phyloP scores from a whole-genome alignment of 2,113 vertebrate genomes.

The Takifugu flavidus region DNA sequence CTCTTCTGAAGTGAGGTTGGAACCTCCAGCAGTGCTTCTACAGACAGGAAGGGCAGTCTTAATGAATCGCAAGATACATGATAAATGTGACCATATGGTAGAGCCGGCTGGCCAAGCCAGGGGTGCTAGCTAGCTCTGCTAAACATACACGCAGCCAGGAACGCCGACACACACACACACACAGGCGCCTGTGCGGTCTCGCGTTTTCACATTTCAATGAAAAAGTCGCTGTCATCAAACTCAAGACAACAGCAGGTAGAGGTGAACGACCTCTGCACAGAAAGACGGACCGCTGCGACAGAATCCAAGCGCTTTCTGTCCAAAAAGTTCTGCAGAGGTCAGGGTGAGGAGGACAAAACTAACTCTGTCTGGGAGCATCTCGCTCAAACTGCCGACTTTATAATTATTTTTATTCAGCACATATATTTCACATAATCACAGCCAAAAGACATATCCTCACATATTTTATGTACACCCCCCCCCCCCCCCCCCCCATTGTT shows the following conservation, averaged over 20 bases:
- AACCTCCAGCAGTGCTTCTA: conserved; percentile 61
- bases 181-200: conserved; percentile 7
- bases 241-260: conserved; percentile 64
- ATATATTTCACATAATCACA: conserved; percentile 28
- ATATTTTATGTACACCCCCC: conserved; percentile 14
- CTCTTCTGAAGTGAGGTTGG: conserved; percentile 57
- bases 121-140: conserved; percentile 60
- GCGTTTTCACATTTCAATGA: conserved; percentile 51
- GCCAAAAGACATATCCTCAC: conserved; percentile 13
- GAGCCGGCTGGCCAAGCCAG: conserved; percentile 74
- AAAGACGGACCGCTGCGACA: conserved; percentile 48
- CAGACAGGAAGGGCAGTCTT: conserved; percentile 72
- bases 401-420: conserved; percentile 59
- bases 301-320: conserved; percentile 45
- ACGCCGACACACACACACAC: conserved; percentile 8
- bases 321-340: conserved; percentile 55
- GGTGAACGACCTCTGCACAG: conserved; percentile 67
- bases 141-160: conserved; percentile 17
- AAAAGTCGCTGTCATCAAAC: conserved; percentile 62
- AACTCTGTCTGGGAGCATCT: conserved; percentile 20
- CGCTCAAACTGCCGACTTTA: conserved; percentile 46
- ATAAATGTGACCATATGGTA: conserved; percentile 81
- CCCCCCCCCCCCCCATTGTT: conserved; percentile 63
- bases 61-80: conserved; percentile 75
- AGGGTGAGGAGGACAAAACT: conserved; percentile 24